phyloP scores from a whole-genome alignment of 2,888 invertebrate genomes.

The Globia sparganii region DNA sequence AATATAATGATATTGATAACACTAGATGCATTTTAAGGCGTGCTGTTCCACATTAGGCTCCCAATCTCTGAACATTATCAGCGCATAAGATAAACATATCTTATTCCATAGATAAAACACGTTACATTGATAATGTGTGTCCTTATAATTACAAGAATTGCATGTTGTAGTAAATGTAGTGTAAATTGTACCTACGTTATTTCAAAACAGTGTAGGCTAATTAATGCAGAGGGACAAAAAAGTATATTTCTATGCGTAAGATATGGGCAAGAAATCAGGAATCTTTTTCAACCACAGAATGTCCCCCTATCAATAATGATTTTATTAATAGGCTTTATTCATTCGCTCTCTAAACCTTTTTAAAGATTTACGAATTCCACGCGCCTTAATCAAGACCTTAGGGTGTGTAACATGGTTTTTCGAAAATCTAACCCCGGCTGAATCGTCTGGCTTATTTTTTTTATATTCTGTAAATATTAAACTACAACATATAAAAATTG shows the following conservation, averaged over 20 bases:
- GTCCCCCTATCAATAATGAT: not conserved
- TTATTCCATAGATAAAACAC: slow-evolving; percentile 47
- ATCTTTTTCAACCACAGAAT: not conserved
- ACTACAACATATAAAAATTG: too few species aligned
- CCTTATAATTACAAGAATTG: slow-evolving; percentile 28
- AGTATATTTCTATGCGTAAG: not conserved
- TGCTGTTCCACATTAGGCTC: slow-evolving; percentile 28
- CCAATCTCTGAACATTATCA: slow-evolving; percentile 47
- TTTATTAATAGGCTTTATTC: not conserved
- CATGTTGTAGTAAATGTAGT: not conserved
- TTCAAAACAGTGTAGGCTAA: not conserved
- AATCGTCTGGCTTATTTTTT: too few species aligned
- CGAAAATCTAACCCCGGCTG: too few species aligned
- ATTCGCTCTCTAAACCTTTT: not conserved
- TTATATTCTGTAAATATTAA: too few species aligned
- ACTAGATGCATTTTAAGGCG: slow-evolving; percentile 35
- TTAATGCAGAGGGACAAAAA: not conserved
- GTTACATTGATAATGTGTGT: slow-evolving; percentile 36
- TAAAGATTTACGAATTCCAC: not conserved
- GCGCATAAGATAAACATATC: slow-evolving; percentile 36
- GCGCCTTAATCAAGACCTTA: not conserved
- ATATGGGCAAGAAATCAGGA: not conserved
- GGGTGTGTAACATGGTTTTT: too few species aligned
- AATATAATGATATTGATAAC: slow-evolving; percentile 15
- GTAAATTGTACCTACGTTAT: not conserved